These are phyloP conservation scores for Mobula birostris DNA, from an alignment of 2,113 vertebrate genomes.

Conservation along the genomic window DNA sequence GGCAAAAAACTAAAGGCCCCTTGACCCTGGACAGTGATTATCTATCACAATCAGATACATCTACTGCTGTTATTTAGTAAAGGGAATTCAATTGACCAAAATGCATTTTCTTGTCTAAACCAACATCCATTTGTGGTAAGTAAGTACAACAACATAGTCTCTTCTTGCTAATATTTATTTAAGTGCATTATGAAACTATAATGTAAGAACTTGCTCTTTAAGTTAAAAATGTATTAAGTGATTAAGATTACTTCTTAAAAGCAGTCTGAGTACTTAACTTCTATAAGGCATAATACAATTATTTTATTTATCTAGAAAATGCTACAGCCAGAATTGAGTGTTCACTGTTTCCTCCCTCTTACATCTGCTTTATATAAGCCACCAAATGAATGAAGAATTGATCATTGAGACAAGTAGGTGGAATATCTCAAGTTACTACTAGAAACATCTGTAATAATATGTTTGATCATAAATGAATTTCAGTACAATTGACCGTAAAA, in stretches of 20 bases:
- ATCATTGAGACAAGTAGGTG: background rate
- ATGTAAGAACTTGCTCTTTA: background rate
- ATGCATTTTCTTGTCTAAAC: no score
- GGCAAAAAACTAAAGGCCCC: no score
- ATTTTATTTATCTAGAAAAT: background rate
- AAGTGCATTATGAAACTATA: background rate
- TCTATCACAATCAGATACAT: background rate
- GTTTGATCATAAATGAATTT: background rate
- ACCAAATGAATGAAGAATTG: background rate
- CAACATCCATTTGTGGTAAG: no score
- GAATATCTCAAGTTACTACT: background rate
- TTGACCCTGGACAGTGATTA: no score
- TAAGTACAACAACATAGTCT: background rate
- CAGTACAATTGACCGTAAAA: background rate
- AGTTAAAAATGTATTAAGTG: background rate
- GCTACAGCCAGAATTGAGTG: background rate
- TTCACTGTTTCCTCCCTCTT: background rate
- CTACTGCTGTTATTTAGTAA: background rate
- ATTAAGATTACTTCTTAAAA: background rate
- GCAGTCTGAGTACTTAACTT: background rate
- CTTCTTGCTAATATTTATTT: background rate
- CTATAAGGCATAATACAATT: background rate
- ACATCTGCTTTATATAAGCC: background rate
- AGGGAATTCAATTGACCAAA: background rate
- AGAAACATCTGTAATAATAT: background rate